phyloP scores from a whole-genome alignment of 2,888 invertebrate species.

The Microctonus hyperodae region DNA sequence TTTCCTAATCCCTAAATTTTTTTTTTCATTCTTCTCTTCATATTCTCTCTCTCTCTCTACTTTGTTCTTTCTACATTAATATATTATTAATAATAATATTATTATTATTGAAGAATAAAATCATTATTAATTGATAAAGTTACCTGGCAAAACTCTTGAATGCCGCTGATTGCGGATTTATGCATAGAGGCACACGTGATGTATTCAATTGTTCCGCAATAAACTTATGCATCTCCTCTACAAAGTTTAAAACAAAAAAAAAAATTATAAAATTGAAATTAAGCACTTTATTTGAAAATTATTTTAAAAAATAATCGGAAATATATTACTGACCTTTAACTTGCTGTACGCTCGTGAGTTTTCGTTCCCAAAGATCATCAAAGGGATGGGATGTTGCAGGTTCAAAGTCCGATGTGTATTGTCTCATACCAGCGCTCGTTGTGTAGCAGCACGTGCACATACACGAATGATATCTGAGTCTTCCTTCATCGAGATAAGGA shows the following conservation, averaged over 20 bases:
- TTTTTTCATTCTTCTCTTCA: neutral
- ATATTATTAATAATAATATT: no score
- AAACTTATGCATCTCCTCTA: constrained; percentile 99
- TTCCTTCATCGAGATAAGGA: constrained; percentile 97
- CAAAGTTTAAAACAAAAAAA: constrained; percentile 56
- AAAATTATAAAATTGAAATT: constrained; percentile 7
- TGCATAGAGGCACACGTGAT: constrained; percentile 96
- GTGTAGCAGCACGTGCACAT: constrained; percentile 99
- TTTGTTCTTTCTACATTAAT: no score
- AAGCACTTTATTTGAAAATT: no score
- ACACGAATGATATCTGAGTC: constrained; percentile 98
- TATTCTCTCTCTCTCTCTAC: neutral
- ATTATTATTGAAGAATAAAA: neutral
- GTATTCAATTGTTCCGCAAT: constrained; percentile 96
- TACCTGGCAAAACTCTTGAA: constrained; percentile 99
- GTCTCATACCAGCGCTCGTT: constrained; percentile 77
- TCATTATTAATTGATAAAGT: no score
- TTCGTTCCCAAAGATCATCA: constrained; percentile 96
- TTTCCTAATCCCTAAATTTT: neutral
- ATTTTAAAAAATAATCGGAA: no score
- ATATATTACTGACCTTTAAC: constrained; percentile 81
- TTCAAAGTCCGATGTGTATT: constrained; percentile 90
- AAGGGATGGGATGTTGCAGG: constrained; percentile 90
- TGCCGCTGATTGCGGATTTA: constrained; percentile 99
- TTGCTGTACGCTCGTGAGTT: constrained; percentile 89